Evolutionary conservation across 2,113 vertebrate genomes (phyloP).

Genomic region (Hemibagrus wyckioides): DNA sequence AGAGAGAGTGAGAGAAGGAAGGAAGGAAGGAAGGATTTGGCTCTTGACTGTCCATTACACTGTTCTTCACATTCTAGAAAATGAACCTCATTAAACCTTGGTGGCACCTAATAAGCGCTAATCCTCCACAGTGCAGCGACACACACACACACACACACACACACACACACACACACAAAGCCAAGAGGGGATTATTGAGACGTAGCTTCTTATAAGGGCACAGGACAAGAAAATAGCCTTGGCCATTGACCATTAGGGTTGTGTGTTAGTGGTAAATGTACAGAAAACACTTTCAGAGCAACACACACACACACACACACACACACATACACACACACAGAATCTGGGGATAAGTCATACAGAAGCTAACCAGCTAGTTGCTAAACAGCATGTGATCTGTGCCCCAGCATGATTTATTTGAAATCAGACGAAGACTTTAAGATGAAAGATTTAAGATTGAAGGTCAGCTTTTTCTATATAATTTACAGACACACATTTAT

Average conservation of each 20-base stretch:
- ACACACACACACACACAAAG: too few species aligned
- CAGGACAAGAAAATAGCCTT: slow-evolving; percentile 8
- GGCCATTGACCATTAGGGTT: neutral
- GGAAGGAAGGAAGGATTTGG: slow-evolving; percentile 30
- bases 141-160: neutral
- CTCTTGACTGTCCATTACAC: slow-evolving; percentile 47
- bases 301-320: neutral
- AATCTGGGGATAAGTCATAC: too few species aligned
- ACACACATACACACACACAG: too few species aligned
- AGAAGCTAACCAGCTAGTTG: neutral
- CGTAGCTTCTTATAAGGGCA: neutral
- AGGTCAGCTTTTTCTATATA: neutral
- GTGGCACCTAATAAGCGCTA: slow-evolving; percentile 50
- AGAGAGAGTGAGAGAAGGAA: slow-evolving; percentile 5
- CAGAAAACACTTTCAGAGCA: neutral
- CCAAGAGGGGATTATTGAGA: neutral
- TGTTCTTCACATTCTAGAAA: slow-evolving; percentile 48
- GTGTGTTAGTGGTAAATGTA: slow-evolving; percentile 6
- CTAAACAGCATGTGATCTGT: neutral
- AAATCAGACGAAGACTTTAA: neutral
- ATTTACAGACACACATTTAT: neutral
- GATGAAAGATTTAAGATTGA: neutral
- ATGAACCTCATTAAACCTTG: slow-evolving; percentile 53
- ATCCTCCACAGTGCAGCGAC: slow-evolving; percentile 4
- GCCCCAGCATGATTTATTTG: neutral